Evolutionary conservation across 2,888 invertebrate genomes (phyloP), one percentile per base, ranked within the genome.

Genomic region (Eupithecia vulgata): DNA sequence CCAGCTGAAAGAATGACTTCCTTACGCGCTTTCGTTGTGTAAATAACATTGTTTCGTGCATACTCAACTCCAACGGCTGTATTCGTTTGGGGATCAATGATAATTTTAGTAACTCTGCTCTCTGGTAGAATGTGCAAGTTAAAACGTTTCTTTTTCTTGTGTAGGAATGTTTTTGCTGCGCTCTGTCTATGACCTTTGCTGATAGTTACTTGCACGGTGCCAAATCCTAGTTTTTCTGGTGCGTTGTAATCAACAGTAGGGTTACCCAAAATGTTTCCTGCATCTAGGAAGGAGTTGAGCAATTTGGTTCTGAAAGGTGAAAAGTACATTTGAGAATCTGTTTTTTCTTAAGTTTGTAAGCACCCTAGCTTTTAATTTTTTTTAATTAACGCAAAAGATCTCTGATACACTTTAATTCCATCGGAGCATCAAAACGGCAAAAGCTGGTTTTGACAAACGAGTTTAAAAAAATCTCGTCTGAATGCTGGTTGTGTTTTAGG

Each of bases 1-100:
- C 99, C 99, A 2, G 97, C 98, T 17, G 97, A 96, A 21, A 99
- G 83, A 70, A 99, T 97, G 0, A 99, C 96, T 91, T 98, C 98
- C 85, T 96, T 97, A 3, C 95, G 95, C 0, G 97, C 97, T 65
- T 87, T 90, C 0, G 96, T 95, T 13, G 89, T 91, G 76, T 90
- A 89, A 42, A 85, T 85, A 15, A 89, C 79, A 30, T 92, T 92
- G 21, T 95, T 94, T 70, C 96, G 95, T 0, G 95, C 88, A 76
- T 96, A 96, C 80, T 96, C 94, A 0, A 97, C 96, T 0, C 97
- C 97, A 75, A 95, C 95, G 0, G 97, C 97, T 25, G 90, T 90
- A 81, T 96, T 96, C 0, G 95, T 95, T 17, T 87, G 77, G 0
- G 93, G 92, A 82, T 97, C 95, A 21, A 97, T 96, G 0, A 97